Evolutionary conservation across 2,113 vertebrate genomes (phyloP).

Genomic region (Sphaerodactylus townsendi): DNA sequence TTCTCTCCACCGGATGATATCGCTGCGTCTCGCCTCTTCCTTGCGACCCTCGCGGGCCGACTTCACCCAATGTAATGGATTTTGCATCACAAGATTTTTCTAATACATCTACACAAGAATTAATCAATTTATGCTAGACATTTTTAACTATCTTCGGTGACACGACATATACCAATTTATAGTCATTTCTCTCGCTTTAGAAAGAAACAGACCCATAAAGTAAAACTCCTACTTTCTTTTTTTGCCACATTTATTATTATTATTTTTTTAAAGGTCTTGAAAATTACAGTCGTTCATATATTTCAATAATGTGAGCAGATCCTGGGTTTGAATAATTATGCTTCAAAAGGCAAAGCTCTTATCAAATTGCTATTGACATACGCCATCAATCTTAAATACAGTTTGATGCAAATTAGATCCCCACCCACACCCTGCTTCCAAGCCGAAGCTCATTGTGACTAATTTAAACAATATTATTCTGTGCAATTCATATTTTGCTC

Average conservation of each 20-base stretch:
- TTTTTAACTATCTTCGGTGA: background rate
- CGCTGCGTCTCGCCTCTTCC: too few species aligned
- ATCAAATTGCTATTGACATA: slow-evolving; percentile 60
- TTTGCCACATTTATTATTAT: background rate
- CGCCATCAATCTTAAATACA: slow-evolving; percentile 66
- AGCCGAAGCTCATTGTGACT: slow-evolving; percentile 63
- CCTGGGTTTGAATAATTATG: slow-evolving; percentile 66
- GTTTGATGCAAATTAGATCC: slow-evolving; percentile 67
- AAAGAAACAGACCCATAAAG: background rate
- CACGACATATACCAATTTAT: background rate
- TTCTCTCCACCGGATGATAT: too few species aligned
- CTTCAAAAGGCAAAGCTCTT: slow-evolving; percentile 60
- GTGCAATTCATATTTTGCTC: slow-evolving; percentile 68
- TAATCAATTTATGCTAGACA: background rate
- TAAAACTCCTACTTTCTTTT: rapidly evolving
- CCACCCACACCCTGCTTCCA: background rate
- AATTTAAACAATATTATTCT: slow-evolving; percentile 72
- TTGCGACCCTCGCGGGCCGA: too few species aligned
- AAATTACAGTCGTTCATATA: slow-evolving; percentile 48
- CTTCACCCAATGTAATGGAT: background rate
- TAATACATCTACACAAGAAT: background rate
- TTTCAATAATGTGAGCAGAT: slow-evolving; percentile 48
- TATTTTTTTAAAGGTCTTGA: slow-evolving; percentile 8
- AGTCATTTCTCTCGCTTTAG: background rate
- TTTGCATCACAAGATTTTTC: background rate